phyloP scores from a whole-genome alignment of 2,888 invertebrate species.

The Plagiodera versicolora region DNA sequence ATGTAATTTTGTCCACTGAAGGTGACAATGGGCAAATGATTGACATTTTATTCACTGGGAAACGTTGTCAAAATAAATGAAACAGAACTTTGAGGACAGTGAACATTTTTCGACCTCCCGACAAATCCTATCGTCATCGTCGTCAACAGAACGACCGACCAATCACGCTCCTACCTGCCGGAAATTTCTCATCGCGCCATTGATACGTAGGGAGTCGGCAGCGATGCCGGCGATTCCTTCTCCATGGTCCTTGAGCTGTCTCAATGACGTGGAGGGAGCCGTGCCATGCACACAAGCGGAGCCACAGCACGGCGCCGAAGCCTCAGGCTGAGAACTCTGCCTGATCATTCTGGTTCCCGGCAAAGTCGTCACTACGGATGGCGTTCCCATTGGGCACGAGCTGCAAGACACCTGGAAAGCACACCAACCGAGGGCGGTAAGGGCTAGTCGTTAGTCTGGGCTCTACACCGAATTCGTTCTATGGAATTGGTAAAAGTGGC shows the following conservation, averaged over 20 bases:
- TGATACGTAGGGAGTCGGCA: conserved; percentile 92
- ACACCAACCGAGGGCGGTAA: conserved; percentile 41
- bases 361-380: conserved; percentile 69
- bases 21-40: too few species aligned
- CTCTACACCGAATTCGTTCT: conserved; percentile 44
- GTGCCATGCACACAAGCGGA: conserved; percentile 68
- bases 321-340: conserved; percentile 85
- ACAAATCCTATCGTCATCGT: too few species aligned
- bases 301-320: conserved; percentile 60
- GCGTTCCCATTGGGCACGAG: conserved; percentile 69
- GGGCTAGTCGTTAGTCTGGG: conserved; percentile 19
- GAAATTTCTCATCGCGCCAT: conserved; percentile 95
- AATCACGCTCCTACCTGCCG: conserved; percentile 73
- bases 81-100: too few species aligned
- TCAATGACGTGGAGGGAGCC: conserved; percentile 81
- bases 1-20: too few species aligned
- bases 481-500: conserved; percentile 44
- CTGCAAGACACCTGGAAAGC: conserved; percentile 57
- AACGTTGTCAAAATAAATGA: too few species aligned
- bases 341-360: conserved; percentile 78
- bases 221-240: conserved; percentile 94
- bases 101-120: conserved; percentile 10
- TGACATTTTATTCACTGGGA: too few species aligned
- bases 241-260: conserved; percentile 70
- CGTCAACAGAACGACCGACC: too few species aligned